Percentiles rank a stretch among this genome's conserved stretches.
phyloP scores from a whole-genome alignment of 1,140 invertebrate genomes.

The Rhagoletis zephyria region DNA sequence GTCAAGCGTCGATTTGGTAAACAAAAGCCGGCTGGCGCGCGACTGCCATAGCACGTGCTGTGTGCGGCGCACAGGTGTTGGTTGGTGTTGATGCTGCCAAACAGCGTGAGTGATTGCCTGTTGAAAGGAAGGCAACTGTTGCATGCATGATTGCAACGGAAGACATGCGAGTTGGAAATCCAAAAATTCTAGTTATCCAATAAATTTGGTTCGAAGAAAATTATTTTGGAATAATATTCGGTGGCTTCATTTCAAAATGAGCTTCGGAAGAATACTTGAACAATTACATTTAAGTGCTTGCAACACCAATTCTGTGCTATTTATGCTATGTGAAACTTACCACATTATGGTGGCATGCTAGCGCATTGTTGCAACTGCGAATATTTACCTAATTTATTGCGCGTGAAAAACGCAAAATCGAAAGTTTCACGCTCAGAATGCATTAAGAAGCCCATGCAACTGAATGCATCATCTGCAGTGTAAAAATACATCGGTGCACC shows the following conservation, averaged over 20 bases:
- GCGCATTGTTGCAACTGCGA: neutral
- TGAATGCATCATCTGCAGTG: no score
- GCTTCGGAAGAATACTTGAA: no score
- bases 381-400: neutral
- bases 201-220: no score
- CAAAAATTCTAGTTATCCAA: no score
- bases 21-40: neutral
- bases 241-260: no score
- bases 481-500: no score
- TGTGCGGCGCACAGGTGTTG: neutral
- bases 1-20: neutral
- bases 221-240: no score
- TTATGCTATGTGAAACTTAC: no score
- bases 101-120: neutral
- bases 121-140: constrained; percentile 1
- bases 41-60: neutral
- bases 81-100: neutral
- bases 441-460: neutral
- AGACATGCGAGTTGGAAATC: no score
- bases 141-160: no score
- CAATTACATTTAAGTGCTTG: neutral
- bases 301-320: neutral
- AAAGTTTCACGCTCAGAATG: no score
- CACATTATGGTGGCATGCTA: neutral
- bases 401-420: neutral